Base-by-base conservation (phyloP, 2,888 invertebrate genomes). In the Rotaria sp. region DNA sequence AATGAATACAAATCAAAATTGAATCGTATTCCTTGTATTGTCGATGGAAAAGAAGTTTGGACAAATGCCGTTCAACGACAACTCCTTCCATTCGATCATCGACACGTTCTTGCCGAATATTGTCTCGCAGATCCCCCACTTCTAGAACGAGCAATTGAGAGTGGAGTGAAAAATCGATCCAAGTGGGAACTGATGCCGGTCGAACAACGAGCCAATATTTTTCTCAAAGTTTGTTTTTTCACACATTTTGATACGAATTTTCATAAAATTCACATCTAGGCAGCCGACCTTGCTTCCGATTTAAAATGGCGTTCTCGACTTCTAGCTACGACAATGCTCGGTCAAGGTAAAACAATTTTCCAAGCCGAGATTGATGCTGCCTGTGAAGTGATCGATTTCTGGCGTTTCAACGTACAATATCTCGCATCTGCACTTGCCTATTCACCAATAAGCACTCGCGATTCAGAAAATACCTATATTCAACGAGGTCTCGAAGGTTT, bases 251-350 rank as follows among this genome's bases (percentile, higher is more conserved):
- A 13, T 45, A 11, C 45, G 45, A 45, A 45, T 45, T 45, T 45
- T 45, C 45, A 45, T 45, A 8, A 45, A 45, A 11, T 13, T 50
- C 18, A 50, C 15, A 18, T 50, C 18, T 80, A 80, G 88, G 98
- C 97, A 24, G 97, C 97, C 0, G 95, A 96, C 89, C 91, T 98
- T 88, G 95, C 97, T 94, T 94, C 95, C 0, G 57, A 41, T 24
- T 94, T 94, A 24, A 94, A 94, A 89, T 95, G 97, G 92, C 93
- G 99, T 85, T 95, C 95, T 91, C 93, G 94, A 84, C 92, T 99
- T 87, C 96, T 97, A 92, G 96, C 98, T 0, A 94, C 97, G 0
- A 98, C 98, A 15, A 97, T 99, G 96, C 92, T 98, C 85, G 98
- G 98, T 1, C 97, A 98, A 84, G 87, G 85, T 26, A 87, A 87